Conservation (phyloP, 2,797 vertebrate genomes). For the Periophthalmus magnuspinnatus region DNA sequence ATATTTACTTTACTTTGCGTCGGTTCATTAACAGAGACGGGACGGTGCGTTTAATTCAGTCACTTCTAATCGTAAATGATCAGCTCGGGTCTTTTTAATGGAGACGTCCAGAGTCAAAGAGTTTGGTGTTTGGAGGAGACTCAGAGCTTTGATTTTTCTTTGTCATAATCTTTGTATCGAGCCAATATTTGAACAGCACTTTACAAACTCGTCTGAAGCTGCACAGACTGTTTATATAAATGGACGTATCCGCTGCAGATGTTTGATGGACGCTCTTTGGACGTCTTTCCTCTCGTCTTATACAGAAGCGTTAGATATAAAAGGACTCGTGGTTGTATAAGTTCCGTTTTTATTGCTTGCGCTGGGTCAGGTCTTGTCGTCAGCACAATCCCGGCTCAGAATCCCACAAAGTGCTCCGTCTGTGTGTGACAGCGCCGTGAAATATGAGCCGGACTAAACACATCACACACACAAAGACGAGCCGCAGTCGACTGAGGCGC, state of each 20-base stretch:
- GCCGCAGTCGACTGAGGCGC: background rate
- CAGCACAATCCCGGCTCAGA: background rate
- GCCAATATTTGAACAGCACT: too few species aligned
- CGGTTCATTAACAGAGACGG: too few species aligned
- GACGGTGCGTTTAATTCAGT: background rate
- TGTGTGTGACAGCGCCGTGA: background rate
- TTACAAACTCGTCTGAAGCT: too few species aligned
- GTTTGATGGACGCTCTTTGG: too few species aligned
- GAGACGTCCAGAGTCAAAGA: background rate
- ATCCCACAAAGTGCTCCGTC: constrained; percentile 1
- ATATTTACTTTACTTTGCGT: too few species aligned
- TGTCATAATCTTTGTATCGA: too few species aligned
- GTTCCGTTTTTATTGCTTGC: background rate
- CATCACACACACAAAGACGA: background rate
- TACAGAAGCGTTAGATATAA: too few species aligned
- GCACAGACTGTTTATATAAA: too few species aligned
- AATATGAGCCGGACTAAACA: constrained; percentile 1
- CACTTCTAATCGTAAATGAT: background rate
- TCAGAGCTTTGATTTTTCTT: too few species aligned
- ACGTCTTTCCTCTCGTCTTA: too few species aligned
- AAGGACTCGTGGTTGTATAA: background rate
- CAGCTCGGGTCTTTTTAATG: background rate
- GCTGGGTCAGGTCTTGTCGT: background rate
- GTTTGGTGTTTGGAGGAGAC: too few species aligned
- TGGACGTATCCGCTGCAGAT: too few species aligned